phyloP scores from a whole-genome alignment of 2,888 invertebrate genomes.

The Himalopsyche tibetana region DNA sequence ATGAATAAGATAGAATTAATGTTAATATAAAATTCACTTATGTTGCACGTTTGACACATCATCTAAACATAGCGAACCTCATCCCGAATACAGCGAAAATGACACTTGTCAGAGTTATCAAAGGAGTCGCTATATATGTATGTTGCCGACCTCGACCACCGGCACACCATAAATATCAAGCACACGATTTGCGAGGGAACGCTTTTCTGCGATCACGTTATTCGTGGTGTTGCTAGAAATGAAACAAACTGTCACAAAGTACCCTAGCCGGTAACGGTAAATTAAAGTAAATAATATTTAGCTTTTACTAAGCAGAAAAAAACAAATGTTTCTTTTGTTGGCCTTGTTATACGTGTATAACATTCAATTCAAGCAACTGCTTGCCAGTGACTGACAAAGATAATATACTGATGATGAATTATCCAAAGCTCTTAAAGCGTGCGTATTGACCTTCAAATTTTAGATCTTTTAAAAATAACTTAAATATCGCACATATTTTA shows the following conservation, averaged over 20 bases:
- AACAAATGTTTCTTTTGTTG: too few relatives aligned
- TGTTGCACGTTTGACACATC: constrained; percentile 45
- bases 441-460: too few relatives aligned
- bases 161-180: not conserved
- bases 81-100: constrained; percentile 39
- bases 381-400: too few relatives aligned
- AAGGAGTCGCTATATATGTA: not conserved
- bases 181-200: constrained; percentile 24
- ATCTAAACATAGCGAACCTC: constrained; percentile 17
- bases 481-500: too few relatives aligned
- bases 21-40: not conserved
- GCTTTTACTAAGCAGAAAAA: too few relatives aligned
- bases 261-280: too few relatives aligned
- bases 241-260: not conserved
- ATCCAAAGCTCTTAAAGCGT: too few relatives aligned
- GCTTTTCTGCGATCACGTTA: not conserved
- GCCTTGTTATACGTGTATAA: too few relatives aligned
- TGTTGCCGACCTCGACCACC: constrained; percentile 11
- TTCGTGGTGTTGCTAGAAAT: not conserved
- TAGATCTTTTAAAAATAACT: too few relatives aligned
- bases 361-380: too few relatives aligned
- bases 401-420: too few relatives aligned
- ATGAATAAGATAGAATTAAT: not conserved
- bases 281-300: too few relatives aligned
- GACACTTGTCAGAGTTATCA: not conserved